phyloP scores from a whole-genome alignment of 2,888 invertebrate species.

The Drosophila pullipes region DNA sequence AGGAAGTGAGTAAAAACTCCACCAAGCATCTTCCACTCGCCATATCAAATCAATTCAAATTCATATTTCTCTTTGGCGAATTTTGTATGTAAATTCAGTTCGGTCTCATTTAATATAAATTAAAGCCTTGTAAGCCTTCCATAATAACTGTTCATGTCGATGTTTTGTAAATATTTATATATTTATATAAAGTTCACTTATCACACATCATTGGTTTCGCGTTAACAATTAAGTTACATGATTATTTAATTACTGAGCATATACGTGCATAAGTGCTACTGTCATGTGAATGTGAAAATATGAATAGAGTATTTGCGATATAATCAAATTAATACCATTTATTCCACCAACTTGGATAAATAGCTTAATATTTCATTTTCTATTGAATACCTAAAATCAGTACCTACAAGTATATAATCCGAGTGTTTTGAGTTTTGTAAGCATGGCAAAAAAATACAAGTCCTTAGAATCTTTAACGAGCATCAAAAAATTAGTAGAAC shows the following conservation, averaged over 20 bases:
- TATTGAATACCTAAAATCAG: not conserved
- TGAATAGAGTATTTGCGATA: not conserved
- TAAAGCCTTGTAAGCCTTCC: not conserved
- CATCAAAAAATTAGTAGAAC: not conserved
- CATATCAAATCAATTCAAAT: constrained; percentile 1
- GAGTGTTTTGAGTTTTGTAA: not conserved
- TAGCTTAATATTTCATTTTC: not conserved
- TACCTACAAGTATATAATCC: not conserved
- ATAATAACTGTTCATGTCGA: not conserved
- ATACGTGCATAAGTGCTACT: not conserved
- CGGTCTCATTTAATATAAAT: no score
- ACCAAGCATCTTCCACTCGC: no score
- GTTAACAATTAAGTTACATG: not conserved
- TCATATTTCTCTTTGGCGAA: not conserved
- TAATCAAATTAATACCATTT: not conserved
- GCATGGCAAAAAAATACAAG: not conserved
- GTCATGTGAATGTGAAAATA: not conserved
- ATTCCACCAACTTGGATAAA: not conserved
- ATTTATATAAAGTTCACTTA: constrained; percentile 2
- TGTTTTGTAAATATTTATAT: constrained; percentile 6
- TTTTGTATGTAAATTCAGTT: not conserved
- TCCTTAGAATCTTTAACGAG: not conserved
- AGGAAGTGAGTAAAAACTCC: not conserved
- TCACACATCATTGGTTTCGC: constrained; percentile 4
- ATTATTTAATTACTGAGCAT: not conserved